phyloP scores from a whole-genome alignment of 2,113 vertebrate species.

The Blennius ocellaris region DNA sequence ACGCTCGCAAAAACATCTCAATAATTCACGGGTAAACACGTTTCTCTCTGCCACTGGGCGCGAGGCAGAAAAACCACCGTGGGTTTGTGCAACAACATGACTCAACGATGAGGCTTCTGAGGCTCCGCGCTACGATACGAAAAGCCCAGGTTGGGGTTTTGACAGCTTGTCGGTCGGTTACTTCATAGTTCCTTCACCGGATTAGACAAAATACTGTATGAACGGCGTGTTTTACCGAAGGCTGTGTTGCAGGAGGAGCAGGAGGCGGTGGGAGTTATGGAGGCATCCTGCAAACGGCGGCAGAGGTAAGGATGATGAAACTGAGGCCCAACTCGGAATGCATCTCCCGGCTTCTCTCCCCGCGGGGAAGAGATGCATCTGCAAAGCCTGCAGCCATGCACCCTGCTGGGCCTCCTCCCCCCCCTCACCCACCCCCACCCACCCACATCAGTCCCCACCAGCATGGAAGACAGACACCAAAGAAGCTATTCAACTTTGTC shows the following conservation, averaged over 20 bases:
- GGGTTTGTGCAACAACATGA: background rate
- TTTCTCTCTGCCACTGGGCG: background rate
- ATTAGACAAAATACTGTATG: too few relatives aligned
- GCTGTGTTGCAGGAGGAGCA: background rate
- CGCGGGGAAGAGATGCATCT: slow-evolving; percentile 18
- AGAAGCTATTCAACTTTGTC: background rate
- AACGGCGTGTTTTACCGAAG: too few relatives aligned
- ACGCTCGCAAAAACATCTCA: slow-evolving; percentile 5
- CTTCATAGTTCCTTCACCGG: too few relatives aligned
- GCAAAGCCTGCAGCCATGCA: slow-evolving; percentile 15
- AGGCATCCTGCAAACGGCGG: slow-evolving; percentile 7
- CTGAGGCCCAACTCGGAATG: background rate
- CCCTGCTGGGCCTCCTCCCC: slow-evolving; percentile 28
- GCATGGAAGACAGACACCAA: background rate
- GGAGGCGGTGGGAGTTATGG: too few relatives aligned
- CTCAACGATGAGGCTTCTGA: background rate
- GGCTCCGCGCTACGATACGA: background rate
- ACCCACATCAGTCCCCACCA: background rate
- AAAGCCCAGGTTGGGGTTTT: too few relatives aligned
- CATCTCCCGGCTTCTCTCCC: slow-evolving; percentile 18
- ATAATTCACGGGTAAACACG: slow-evolving; percentile 11
- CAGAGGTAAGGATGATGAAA: slow-evolving; percentile 33
- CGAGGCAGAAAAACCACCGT: background rate
- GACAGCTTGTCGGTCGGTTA: background rate
- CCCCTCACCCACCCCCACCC: background rate